Base-by-base conservation (phyloP, 92 coral and sea anemone genomes). In the Montipora capitata region DNA sequence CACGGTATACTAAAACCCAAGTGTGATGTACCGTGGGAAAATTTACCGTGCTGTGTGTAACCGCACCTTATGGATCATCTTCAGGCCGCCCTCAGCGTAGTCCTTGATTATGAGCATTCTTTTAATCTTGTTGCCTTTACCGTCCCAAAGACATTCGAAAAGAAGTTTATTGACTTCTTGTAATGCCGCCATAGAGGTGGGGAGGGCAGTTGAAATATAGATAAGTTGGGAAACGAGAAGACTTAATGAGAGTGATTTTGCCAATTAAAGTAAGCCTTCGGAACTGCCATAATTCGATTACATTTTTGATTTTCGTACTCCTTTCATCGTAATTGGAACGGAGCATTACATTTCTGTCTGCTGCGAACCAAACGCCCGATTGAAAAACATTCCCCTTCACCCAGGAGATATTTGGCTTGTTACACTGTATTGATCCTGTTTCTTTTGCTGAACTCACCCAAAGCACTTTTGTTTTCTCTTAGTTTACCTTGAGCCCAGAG, bases 1-100 rank as follows among this genome's bases (percentile, higher is more conserved):
- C 44, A 63, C 75, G 75, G 59, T 80, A 80, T 0, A 80, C 57
- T 65, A 80, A 80, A 80, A 40, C 85, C 85, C 58, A 80, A 80
- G 63, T 80, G 75, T 80, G 75, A 64, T 39, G 76, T 41, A 80
- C 74, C 74, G 56, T 43, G 52, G 74, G 82, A 20, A 58, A 79
- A 79, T 79, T 41, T 72, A 45, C 77, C 77, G 20, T 72, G 77
- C 14, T 72, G 77, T 72, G n/a, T n/a, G 77, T 72, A 72, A 72
- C 67, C 9, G 15, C 67, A 61, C 67, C 66, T 61, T n/a, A n/a
- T 79, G 52, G 59, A 79, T 63, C 83, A 62, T 78, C 56, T 16
- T 49, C 67, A 49, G 65, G 20, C 68, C 67, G 16, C 82, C 71
- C 44, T 75, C 17, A 3, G 18, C 41, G 64, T 75, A 54, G 49